These are phyloP conservation scores for Albula goreensis DNA, from an alignment of 2,113 vertebrate genomes.

Conservation along the genomic window DNA sequence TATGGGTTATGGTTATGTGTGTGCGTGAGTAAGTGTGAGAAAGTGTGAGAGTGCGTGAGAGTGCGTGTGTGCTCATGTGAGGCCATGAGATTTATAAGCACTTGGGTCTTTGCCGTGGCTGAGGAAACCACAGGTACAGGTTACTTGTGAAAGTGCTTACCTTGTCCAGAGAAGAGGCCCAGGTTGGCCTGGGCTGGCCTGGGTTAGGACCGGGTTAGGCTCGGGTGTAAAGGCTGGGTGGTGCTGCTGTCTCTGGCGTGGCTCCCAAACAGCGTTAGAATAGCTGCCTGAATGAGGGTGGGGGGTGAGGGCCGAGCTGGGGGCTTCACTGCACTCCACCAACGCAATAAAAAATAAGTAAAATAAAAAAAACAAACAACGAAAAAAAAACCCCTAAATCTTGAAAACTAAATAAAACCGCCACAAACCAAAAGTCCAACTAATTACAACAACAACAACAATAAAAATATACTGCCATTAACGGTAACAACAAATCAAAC, in stretches of 20 bases:
- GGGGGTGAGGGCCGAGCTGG: neutral
- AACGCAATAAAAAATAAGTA: conserved; percentile 22
- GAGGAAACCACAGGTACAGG: neutral
- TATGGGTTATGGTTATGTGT: no score
- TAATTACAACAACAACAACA: neutral
- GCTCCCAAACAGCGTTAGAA: conserved; percentile 27
- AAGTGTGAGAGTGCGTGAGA: no score
- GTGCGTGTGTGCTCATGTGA: neutral
- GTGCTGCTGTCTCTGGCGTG: conserved; percentile 33
- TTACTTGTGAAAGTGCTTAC: conserved; percentile 8
- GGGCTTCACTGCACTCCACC: neutral
- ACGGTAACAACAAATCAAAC: neutral
- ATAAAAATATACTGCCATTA: conserved; percentile 10
- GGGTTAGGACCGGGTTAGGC: conserved; percentile 10
- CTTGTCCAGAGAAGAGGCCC: conserved; percentile 43
- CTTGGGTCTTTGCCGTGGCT: neutral
- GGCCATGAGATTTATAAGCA: no score
- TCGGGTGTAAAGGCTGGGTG: conserved; percentile 27
- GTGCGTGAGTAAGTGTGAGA: no score
- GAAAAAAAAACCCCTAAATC: conserved; percentile 23
- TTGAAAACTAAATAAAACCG: neutral
- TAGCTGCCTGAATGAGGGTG: conserved; percentile 49
- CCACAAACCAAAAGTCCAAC: neutral
- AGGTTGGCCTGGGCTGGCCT: conserved; percentile 14
- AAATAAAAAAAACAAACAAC: conserved; percentile 23